Evolutionary conservation across 2,113 vertebrate genomes (phyloP), one percentile per base, ranked within the genome.

Genomic region (Alethe diademata): DNA sequence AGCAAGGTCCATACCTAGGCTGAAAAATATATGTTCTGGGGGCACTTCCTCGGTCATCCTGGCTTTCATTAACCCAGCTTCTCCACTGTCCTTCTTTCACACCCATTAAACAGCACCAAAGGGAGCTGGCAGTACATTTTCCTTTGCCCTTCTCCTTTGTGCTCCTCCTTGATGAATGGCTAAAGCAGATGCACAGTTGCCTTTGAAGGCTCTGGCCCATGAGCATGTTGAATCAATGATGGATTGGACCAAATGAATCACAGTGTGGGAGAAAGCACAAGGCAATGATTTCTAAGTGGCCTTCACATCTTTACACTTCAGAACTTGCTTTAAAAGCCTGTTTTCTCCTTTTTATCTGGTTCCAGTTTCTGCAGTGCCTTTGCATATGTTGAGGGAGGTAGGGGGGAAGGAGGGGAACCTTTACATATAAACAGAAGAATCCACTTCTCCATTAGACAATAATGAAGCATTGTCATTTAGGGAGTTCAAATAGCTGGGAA

Each of bases 141-240:
- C 98, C 96, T 92, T 91, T 88, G 96, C 98, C 98, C 98, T 98
- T 98, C 98, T 98, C 98, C 91, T 94, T 98, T 99, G 98, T 99
- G 98, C 97, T 98, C 38, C 96, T 94, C 93, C 97, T 97, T 98
- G 99, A 98, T 97, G 98, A 98, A 99, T 99, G 98, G 98, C 98
- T 97, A 97, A 97, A 99, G 98, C 99, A 99, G 99, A 99, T 99
- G 99, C 97, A 97, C 97, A 93, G 97, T 98, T 98, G 98, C 98
- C 99, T 99, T 99, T 99, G 98, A 99, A 99, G 98, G 98, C 97
- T 98, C 98, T 98, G 97, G 98, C 76, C 95, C 98, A 98, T 71
- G 97, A 98, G 98, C 98, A 98, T 99, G 98, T 98, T 98, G 97
- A 99, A 99, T 99, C 95, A 96, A 97, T 98, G 97, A 97, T 96